phyloP scores from a whole-genome alignment of 2,113 vertebrate species.

The Silurus meridionalis region DNA sequence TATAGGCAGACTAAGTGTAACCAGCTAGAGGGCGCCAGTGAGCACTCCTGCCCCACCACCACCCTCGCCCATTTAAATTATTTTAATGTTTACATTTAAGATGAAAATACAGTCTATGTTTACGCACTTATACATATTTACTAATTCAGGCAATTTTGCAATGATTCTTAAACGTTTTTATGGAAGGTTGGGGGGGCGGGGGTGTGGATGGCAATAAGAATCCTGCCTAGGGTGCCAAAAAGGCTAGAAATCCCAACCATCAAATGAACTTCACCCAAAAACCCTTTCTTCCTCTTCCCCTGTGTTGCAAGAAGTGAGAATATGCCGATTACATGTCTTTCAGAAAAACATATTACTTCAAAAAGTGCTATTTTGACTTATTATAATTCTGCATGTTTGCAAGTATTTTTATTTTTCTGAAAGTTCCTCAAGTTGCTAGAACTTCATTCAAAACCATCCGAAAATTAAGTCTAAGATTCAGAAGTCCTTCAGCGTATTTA shows the following conservation, averaged over 20 bases:
- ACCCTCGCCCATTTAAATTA: no score
- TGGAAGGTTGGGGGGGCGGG: no score
- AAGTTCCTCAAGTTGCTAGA: background rate
- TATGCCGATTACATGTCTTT: background rate
- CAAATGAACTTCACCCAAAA: background rate
- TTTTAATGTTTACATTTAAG: no score
- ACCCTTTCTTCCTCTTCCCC: background rate
- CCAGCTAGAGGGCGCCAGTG: no score
- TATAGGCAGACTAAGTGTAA: no score
- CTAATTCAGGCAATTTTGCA: no score
- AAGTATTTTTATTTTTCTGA: background rate
- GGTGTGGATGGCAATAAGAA: no score
- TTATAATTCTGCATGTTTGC: background rate
- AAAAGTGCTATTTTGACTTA: background rate
- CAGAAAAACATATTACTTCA: background rate
- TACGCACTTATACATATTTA: no score
- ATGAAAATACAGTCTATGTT: no score
- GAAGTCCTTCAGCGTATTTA: background rate
- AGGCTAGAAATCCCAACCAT: background rate
- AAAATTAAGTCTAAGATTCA: background rate
- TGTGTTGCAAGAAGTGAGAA: background rate
- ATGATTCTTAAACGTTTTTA: no score
- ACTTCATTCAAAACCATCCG: background rate
- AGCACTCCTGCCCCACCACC: no score
- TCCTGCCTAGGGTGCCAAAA: background rate